A percentile compares a stretch with the other conserved stretches of the same genome.
Conservation (phyloP, 2,797 vertebrate genomes). For the Myripristis murdjan region DNA sequence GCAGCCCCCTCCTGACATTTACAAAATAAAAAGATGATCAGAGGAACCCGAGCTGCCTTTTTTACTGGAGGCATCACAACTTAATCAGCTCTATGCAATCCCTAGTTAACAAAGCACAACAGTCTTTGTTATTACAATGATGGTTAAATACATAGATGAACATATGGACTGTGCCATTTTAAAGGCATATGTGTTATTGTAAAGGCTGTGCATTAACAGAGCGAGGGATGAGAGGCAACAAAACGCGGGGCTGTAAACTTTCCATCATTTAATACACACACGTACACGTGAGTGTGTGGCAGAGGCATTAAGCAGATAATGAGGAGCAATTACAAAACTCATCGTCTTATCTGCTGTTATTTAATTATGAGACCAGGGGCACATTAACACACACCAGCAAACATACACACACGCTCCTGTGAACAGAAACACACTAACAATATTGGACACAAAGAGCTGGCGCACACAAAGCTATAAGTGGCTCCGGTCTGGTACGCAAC, state of each 20-base stretch:
- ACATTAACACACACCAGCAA: slow-evolving; percentile 46
- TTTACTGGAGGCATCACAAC: slow-evolving; percentile 1
- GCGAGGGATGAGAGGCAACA: slow-evolving; percentile 11
- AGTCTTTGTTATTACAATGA: slow-evolving; percentile 14
- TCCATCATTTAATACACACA: not conserved
- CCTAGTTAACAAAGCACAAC: slow-evolving; percentile 15
- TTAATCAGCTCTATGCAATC: slow-evolving; percentile 2
- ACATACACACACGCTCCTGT: slow-evolving; percentile 34
- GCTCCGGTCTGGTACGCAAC: slow-evolving; percentile 31
- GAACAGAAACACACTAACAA: slow-evolving; percentile 31
- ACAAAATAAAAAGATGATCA: no score
- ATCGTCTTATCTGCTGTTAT: slow-evolving; percentile 75
- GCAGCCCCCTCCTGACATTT: slow-evolving; percentile 22
- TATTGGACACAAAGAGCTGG: slow-evolving; percentile 25
- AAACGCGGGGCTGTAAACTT: slow-evolving; percentile 31
- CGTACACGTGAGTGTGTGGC: slow-evolving; percentile 13
- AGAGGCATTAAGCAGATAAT: slow-evolving; percentile 67
- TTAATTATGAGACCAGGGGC: slow-evolving; percentile 71
- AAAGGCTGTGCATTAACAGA: slow-evolving; percentile 23
- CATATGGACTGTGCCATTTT: slow-evolving; percentile 9
- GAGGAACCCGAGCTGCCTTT: slow-evolving; percentile 13
- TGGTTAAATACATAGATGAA: slow-evolving; percentile 15
- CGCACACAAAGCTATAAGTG: slow-evolving; percentile 19
- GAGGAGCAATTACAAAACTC: slow-evolving; percentile 75
- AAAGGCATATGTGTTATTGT: slow-evolving; percentile 25